Evolutionary conservation across 2,888 invertebrate species (phyloP), one percentile per base, ranked within the genome.

Genomic region (Melipona bicolor): DNA sequence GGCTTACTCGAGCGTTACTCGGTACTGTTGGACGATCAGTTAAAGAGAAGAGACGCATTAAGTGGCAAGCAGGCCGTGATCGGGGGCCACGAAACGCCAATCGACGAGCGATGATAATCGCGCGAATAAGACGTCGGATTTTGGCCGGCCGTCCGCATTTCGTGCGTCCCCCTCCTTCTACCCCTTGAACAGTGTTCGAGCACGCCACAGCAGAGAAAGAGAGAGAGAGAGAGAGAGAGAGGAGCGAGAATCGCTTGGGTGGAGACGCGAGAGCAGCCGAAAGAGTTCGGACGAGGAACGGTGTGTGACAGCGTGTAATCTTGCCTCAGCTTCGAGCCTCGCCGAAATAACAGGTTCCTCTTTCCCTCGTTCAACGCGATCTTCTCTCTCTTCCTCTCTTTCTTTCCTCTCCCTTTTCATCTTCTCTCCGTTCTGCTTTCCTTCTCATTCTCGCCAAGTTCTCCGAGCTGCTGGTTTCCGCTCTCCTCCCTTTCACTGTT

Each of bases 301-400:
- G 89, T 92, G 92, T 93, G 92, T 93, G 94, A 94, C 94, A 94
- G 93, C 94, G 93, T 94, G 93, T 93, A 94, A 94, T 94, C 94
- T 94, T 91, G 89, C 85, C 85, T 81, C 88, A 84, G 88, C 87
- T 88, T 83, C 84, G 79, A 83, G 84, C 86, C 78, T 82, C 75
- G 85, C 85, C 90, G 90, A 93, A 94, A 94, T 93, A 94, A 94
- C 94, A 93, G 93, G 93, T 93, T 93, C 93, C 93, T 91, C 91
- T 92, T 92, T 91, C 91, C 90, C 88, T 88, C 90, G 85, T 89
- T 79, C 75, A 50, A 32, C 83, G 76, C 81, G 75, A 77, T 81
- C 81, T 54, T 62, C 64, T 77, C 78, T 32, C 21, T 36, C 68
- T 19, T 80, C 71, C 64, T 36, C 71, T 36, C 59, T 54, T 49